Evolutionary conservation across 1,140 invertebrate species (phyloP), one percentile per base, ranked within the genome.

Genomic region (Caerostris darwini): DNA sequence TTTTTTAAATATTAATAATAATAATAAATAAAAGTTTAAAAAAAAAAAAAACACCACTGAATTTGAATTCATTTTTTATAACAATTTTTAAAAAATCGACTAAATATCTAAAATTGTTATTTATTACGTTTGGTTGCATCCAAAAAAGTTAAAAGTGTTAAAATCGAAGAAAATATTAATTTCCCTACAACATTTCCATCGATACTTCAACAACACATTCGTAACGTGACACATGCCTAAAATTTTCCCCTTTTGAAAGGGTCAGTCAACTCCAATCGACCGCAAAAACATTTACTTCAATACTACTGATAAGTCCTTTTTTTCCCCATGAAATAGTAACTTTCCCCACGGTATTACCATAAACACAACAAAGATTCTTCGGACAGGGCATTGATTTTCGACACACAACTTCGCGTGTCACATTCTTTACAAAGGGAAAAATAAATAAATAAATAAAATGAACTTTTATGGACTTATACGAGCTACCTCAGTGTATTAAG

Each of bases 211-310:
- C 34, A 34, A 34, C 34, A 34, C 0, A 34, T 34, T 34, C 8
- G 34, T 77, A 12, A 50, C 71, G 71, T 77, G 71, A 77, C 71
- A 14, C 8, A 4, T 50, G 50, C 71, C 8, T 12, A 12, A 14
- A 64, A 10, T 14, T 64, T 77, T 34, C 12, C 3, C 53, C 34
- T 53, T 34, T 12, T 77, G 8, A 53, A 50, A 77, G 53, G 71
- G 34, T 77, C 71, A 77, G 53, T 34, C 71, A 77, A 77, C 71
- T 77, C 34, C 10, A 77, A 77, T 77, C 71, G 71, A 77, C 71
- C 71, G 53, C 71, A 53, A 50, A 77, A 5, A 12, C 34, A 77
- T 77, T 77, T 50, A 77, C 53, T 77, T 34, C 71, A 71, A n/a
- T 67, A 67, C 14, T 5, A 67, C 14, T 67, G 14, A 34, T 34